phyloP scores from a whole-genome alignment of 2,888 invertebrate genomes.

The Fragum fragum region DNA sequence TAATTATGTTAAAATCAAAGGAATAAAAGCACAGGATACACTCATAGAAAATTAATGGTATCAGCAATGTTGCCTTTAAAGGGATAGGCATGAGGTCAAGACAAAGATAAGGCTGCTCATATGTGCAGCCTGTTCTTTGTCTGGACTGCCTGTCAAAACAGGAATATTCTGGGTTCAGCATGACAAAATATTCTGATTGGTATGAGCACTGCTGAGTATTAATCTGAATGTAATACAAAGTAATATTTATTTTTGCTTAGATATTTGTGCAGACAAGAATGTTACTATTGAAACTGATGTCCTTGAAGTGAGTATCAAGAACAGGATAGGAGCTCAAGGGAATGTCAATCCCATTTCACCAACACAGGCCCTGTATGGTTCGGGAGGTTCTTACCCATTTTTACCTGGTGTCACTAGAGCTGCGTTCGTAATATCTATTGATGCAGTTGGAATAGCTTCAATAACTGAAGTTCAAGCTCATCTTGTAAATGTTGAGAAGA shows the following conservation, averaged over 20 bases:
- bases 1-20: too few relatives aligned
- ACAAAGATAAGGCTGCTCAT: too few relatives aligned
- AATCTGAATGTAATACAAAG: too few relatives aligned
- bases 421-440: conserved; percentile 14
- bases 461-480: conserved; percentile 23
- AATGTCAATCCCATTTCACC: not conserved
- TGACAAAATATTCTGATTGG: too few relatives aligned
- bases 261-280: conserved; percentile 16
- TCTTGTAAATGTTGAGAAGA: conserved; percentile 16
- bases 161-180: too few relatives aligned
- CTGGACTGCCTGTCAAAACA: too few relatives aligned
- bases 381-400: conserved; percentile 13
- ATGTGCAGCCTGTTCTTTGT: too few relatives aligned
- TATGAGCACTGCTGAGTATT: too few relatives aligned
- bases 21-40: too few relatives aligned
- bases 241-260: conserved; percentile 25
- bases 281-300: conserved; percentile 28
- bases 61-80: too few relatives aligned
- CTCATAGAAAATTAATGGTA: too few relatives aligned
- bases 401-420: conserved; percentile 27
- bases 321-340: conserved; percentile 26
- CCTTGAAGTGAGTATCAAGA: conserved; percentile 1
- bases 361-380: conserved; percentile 37
- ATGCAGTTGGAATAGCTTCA: conserved; percentile 11
- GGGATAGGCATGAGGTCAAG: too few relatives aligned